Conservation (phyloP, 2,888 invertebrate species). For the Leucozona laternaria region DNA sequence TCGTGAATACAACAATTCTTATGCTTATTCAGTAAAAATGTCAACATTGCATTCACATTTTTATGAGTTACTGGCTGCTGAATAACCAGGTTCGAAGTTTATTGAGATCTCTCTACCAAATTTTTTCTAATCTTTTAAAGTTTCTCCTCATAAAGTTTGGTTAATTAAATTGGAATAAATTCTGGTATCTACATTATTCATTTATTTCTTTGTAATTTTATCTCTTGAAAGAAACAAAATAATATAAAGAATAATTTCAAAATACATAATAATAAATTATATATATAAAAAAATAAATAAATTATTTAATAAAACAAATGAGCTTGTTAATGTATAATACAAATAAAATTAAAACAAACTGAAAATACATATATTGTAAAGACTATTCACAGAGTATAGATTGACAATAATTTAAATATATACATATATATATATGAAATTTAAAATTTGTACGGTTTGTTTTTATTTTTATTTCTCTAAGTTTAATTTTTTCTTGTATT, state of each 20-base stretch:
- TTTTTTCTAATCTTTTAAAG: not conserved
- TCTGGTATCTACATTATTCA: not conserved
- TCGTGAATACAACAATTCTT: too few species aligned
- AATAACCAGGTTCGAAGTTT: too few species aligned
- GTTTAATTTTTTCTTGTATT: constrained; percentile 11
- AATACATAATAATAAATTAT: not conserved
- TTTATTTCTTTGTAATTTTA: constrained; percentile 14
- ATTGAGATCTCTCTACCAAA: too few species aligned
- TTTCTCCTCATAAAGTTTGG: not conserved
- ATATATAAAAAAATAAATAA: not conserved
- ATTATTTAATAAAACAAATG: not conserved
- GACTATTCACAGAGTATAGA: constrained; percentile 39
- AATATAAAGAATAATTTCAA: constrained; percentile 13
- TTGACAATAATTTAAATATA: constrained; percentile 46
- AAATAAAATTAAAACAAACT: constrained; percentile 16
- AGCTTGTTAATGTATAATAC: not conserved
- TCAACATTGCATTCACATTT: too few species aligned
- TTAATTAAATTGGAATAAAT: not conserved
- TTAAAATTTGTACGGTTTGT: constrained; percentile 31
- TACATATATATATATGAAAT: constrained; percentile 28
- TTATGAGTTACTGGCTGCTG: too few species aligned
- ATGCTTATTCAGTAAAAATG: too few species aligned
- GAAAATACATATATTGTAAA: constrained; percentile 41
- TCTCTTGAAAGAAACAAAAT: not conserved
- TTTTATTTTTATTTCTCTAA: constrained; percentile 7